These are phyloP conservation scores for Parnassius mnemosyne DNA, from an alignment of 2,888 invertebrate species.

Conservation along the genomic window DNA sequence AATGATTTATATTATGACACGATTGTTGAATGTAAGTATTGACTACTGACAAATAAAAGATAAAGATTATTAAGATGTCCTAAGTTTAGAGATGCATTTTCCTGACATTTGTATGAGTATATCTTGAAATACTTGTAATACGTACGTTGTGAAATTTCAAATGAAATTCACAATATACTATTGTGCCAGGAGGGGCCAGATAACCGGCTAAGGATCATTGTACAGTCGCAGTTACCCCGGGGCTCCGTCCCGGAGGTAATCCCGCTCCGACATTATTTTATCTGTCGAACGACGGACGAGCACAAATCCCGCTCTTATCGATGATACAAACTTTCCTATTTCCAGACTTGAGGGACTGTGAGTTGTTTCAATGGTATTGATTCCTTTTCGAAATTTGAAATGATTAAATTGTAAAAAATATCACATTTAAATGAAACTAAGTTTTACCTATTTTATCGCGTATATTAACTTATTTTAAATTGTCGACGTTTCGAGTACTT, in stretches of 20 bases:
- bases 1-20: too few relatives aligned
- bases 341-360: constrained; percentile 8
- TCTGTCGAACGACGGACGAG: constrained; percentile 3
- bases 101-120: background rate
- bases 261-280: constrained; percentile 3
- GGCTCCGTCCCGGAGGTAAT: background rate
- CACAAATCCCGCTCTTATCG: constrained; percentile 16
- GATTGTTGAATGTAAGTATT: too few relatives aligned
- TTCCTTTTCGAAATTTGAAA: too few relatives aligned
- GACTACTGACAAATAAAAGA: too few relatives aligned
- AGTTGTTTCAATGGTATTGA: constrained; percentile 2
- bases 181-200: background rate
- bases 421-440: too few relatives aligned
- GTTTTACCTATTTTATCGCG: too few relatives aligned
- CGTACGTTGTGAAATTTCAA: background rate
- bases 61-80: too few relatives aligned
- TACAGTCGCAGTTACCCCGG: background rate
- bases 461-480: too few relatives aligned
- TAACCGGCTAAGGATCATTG: background rate
- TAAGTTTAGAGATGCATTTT: too few relatives aligned
- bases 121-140: background rate
- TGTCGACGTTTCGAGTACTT: too few relatives aligned
- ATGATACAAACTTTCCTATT: constrained; percentile 9
- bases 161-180: background rate
- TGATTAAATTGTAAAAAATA: too few relatives aligned